A percentile compares a stretch with the other conserved stretches of the same genome.
Conservation (phyloP, 2,797 vertebrate genomes). For the Poecilia picta region DNA sequence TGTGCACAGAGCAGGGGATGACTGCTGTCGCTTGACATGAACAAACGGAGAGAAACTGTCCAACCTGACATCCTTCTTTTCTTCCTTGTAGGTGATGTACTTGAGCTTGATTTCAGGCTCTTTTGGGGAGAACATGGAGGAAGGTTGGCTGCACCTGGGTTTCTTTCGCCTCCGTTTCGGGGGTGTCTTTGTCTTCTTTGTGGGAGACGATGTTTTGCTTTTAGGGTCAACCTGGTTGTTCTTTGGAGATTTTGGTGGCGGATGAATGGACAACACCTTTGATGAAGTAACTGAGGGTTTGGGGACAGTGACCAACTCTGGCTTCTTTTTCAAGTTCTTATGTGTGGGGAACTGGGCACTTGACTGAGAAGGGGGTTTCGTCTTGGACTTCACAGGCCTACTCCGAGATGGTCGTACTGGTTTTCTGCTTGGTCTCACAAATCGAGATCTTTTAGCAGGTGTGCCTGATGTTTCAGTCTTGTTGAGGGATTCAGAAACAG, state of each 20-base stretch:
- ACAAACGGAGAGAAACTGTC: slow-evolving; percentile 79
- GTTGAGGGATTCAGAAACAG: slow-evolving; percentile 59
- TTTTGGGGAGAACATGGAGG: slow-evolving; percentile 75
- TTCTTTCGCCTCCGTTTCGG: slow-evolving; percentile 70
- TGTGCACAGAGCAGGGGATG: slow-evolving; percentile 62
- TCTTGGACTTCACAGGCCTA: slow-evolving; percentile 36
- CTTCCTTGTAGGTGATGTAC: slow-evolving; percentile 79
- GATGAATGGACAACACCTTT: slow-evolving; percentile 11
- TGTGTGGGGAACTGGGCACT: slow-evolving; percentile 4
- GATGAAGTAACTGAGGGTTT: slow-evolving; percentile 15
- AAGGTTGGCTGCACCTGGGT: slow-evolving; percentile 18
- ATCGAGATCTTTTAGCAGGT: slow-evolving; percentile 42
- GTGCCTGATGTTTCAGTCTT: slow-evolving; percentile 49
- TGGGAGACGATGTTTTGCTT: slow-evolving; percentile 26
- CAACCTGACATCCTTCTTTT: slow-evolving; percentile 66
- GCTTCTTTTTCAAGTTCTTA: slow-evolving; percentile 31
- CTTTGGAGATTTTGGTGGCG: slow-evolving; percentile 53
- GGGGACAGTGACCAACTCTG: slow-evolving; percentile 14
- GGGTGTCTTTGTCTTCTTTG: slow-evolving; percentile 60
- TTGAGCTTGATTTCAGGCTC: slow-evolving; percentile 83
- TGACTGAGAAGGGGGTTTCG: slow-evolving; percentile 17
- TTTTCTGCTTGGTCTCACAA: slow-evolving; percentile 37
- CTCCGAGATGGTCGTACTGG: slow-evolving; percentile 2
- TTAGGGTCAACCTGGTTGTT: slow-evolving; percentile 58
- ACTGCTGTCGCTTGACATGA: slow-evolving; percentile 54